Evolutionary conservation across 2,113 vertebrate genomes (phyloP).

Genomic region (Stigmatopora argus): DNA sequence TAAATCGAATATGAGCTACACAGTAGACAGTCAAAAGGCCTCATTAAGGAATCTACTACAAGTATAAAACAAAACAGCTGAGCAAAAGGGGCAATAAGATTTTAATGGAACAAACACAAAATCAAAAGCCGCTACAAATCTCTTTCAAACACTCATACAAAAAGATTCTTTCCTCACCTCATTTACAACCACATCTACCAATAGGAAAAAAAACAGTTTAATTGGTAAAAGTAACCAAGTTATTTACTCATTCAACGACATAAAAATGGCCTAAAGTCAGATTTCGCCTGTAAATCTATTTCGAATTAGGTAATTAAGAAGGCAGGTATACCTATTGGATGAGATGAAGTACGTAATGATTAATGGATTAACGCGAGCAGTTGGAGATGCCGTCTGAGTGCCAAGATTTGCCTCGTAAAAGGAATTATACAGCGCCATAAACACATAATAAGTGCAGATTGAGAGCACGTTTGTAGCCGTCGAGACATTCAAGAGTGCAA

Average conservation of each 20-base stretch:
- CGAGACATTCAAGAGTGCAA: constrained; percentile 20
- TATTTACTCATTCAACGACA: neutral
- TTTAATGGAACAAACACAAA: constrained; percentile 17
- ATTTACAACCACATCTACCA: constrained; percentile 37
- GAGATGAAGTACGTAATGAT: constrained; percentile 1
- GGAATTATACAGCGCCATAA: constrained; percentile 28
- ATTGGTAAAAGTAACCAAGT: neutral
- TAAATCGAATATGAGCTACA: neutral
- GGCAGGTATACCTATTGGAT: neutral
- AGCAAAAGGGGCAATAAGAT: neutral
- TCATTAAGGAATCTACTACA: neutral
- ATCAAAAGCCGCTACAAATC: constrained; percentile 17
- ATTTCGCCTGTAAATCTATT: neutral
- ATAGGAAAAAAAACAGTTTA: neutral
- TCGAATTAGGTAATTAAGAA: neutral
- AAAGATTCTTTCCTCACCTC: constrained; percentile 40
- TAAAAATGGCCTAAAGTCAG: neutral
- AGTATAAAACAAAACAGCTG: too few species aligned
- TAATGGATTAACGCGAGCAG: neutral
- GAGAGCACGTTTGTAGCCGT: constrained; percentile 17
- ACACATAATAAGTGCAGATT: constrained; percentile 29
- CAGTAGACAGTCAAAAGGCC: neutral
- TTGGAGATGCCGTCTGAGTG: constrained; percentile 17
- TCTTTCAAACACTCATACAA: constrained; percentile 11
- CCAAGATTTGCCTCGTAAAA: constrained; percentile 35